A percentile compares a stretch with the other conserved stretches of the same genome.
These are phyloP conservation scores for Achatina immaculata DNA, from an alignment of 1,140 invertebrate genomes.

Conservation along the genomic window DNA sequence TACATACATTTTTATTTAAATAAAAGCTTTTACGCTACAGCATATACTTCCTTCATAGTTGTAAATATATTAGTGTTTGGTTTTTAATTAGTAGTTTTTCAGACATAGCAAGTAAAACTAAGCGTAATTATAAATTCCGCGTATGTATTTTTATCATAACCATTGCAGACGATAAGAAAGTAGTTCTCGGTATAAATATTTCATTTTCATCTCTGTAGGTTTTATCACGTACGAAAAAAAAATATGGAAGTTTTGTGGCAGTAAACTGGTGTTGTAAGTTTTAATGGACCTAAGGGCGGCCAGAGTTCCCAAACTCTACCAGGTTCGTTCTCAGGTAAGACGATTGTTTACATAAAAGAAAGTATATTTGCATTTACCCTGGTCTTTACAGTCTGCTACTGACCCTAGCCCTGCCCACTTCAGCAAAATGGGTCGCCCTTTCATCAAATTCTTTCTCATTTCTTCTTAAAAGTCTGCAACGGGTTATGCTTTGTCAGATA, in stretches of 20 bases:
- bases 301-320: constrained; percentile 40
- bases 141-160: neutral
- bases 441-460: no score
- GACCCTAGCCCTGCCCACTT: neutral
- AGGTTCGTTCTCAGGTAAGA: constrained; percentile 36
- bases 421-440: no score
- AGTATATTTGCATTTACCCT: neutral
- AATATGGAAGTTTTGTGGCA: constrained; percentile 30
- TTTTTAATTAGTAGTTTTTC: no score
- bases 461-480: no score
- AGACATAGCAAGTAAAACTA: neutral
- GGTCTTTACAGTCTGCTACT: neutral
- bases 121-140: constrained; percentile 22
- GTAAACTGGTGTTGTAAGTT: constrained; percentile 19
- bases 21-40: no score
- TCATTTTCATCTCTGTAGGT: constrained; percentile 26
- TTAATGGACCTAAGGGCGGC: constrained; percentile 41
- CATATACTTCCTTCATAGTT: no score
- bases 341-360: neutral
- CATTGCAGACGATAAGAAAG: neutral
- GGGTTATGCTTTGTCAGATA: no score
- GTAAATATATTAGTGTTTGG: no score
- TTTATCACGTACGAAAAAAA: constrained; percentile 25
- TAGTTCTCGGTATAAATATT: constrained; percentile 11
- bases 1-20: no score